Percentiles rank a stretch among this genome's conserved stretches.
phyloP scores from a whole-genome alignment of 2,797 vertebrate genomes.

The Crypturellus tataupa region DNA sequence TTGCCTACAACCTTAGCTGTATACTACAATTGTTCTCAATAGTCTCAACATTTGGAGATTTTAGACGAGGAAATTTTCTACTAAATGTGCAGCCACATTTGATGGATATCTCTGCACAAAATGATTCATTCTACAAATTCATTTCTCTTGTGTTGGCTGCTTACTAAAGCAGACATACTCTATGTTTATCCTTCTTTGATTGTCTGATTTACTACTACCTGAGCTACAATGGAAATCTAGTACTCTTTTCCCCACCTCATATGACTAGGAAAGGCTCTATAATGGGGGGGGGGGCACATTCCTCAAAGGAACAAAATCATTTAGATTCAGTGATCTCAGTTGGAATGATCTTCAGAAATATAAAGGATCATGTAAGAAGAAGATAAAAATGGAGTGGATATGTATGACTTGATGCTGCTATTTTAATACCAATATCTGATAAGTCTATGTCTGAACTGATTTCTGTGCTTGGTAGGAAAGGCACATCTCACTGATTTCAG shows the following conservation, averaged over 20 bases:
- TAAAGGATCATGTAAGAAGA: not conserved
- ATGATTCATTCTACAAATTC: not conserved
- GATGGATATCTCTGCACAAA: fast-evolving
- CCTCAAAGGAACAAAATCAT: not conserved
- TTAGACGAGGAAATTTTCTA: not conserved
- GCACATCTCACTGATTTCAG: not conserved
- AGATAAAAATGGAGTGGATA: not conserved
- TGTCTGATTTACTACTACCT: not conserved
- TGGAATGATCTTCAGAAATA: not conserved
- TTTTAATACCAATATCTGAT: constrained; percentile 6
- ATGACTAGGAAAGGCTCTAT: not conserved
- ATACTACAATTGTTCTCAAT: not conserved
- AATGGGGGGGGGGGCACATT: not conserved
- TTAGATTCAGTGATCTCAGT: not conserved
- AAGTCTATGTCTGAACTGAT: not conserved
- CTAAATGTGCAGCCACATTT: not conserved
- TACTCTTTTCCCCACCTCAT: not conserved
- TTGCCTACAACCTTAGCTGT: fast-evolving
- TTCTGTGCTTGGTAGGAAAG: not conserved
- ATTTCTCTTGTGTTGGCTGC: not conserved
- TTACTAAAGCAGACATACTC: not conserved
- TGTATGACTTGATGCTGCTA: not conserved
- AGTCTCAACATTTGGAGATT: not conserved
- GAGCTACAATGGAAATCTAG: not conserved
- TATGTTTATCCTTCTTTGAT: not conserved